Conservation (phyloP, 2,888 invertebrate genomes). For the Exocentrus adspersus region DNA sequence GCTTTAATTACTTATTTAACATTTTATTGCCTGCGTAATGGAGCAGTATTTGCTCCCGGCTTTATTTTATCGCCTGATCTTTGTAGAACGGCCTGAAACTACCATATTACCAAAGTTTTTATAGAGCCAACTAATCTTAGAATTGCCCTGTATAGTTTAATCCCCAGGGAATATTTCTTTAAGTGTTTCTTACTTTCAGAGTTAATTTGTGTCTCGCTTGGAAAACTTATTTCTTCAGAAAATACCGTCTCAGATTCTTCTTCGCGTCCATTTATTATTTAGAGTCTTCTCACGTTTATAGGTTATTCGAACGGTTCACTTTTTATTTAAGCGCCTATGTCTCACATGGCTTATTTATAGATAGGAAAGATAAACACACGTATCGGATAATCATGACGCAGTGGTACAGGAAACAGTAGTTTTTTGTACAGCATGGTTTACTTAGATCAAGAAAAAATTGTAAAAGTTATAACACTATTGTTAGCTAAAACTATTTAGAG, state of each 20-base stretch:
- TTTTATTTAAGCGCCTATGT: neutral
- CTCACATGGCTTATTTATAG: constrained; percentile 5
- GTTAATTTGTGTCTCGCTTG: constrained; percentile 38
- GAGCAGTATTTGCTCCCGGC: constrained; percentile 43
- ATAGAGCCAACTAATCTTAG: constrained; percentile 48
- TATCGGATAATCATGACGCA: no score
- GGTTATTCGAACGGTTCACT: constrained; percentile 3
- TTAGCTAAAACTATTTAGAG: no score
- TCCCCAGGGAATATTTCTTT: constrained; percentile 46
- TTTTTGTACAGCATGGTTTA: no score
- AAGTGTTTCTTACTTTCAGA: constrained; percentile 45
- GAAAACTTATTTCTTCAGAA: constrained; percentile 15
- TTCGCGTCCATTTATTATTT: constrained; percentile 17
- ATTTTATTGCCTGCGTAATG: constrained; percentile 58
- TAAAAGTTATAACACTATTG: no score
- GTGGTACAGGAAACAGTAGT: no score
- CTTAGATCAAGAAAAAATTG: no score
- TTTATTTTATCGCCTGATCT: constrained; percentile 51
- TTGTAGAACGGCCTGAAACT: constrained; percentile 48
- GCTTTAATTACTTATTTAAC: constrained; percentile 59
- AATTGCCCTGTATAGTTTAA: constrained; percentile 46
- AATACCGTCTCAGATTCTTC: constrained; percentile 17
- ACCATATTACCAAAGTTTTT: constrained; percentile 50
- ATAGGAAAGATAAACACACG: no score
- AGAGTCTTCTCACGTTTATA: constrained; percentile 12